Base-by-base conservation (phyloP, 2,113 vertebrate species). In the Cettia cetti region DNA sequence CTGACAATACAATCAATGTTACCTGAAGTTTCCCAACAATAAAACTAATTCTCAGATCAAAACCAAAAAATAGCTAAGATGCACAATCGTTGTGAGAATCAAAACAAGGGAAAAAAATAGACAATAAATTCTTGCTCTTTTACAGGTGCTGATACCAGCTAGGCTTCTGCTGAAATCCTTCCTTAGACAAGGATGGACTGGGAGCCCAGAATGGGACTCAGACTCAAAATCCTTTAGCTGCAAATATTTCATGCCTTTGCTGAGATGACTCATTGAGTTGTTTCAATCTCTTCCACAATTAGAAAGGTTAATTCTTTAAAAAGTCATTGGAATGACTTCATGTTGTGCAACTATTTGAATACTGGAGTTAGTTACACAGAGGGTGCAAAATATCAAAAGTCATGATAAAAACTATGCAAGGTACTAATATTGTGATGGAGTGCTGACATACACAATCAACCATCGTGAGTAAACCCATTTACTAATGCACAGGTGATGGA, bases 181-280 rank as follows among this genome's bases (percentile, higher is more conserved):
- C 7, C 14, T 75, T 47, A 0, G 3, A 56, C 14, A 64, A 50
- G 9, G 8, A 40, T 1, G 1, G 9, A 37, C 15, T 31, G 5
- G 7, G 40, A 71, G 7, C 21, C 23, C 24, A 30, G 18, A 35
- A 56, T 0, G 2, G 2, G 23, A 68, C 10, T 3, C 7, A 35
- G 14, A 35, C 24, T 39, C 47, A 18, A 94, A 86, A 69, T 30
- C 21, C 7, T 44, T 71, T 16, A 44, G 7, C 3, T 2, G 0
- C 4, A 70, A 13, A 22, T 20, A 66, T 14, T 57, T 71, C 18
- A 42, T 9, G 5, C 7, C 23, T 70, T 68, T 13, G 10, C 11
- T 68, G 26, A 53, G 24, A 4, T 17, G 79, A 63, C 5, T 24
- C 19, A 59, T 42, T 23, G 52, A 6, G 35, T 10, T 2, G 5